Conservation (phyloP, 2,113 vertebrate genomes). For the Tupaia chinensis region DNA sequence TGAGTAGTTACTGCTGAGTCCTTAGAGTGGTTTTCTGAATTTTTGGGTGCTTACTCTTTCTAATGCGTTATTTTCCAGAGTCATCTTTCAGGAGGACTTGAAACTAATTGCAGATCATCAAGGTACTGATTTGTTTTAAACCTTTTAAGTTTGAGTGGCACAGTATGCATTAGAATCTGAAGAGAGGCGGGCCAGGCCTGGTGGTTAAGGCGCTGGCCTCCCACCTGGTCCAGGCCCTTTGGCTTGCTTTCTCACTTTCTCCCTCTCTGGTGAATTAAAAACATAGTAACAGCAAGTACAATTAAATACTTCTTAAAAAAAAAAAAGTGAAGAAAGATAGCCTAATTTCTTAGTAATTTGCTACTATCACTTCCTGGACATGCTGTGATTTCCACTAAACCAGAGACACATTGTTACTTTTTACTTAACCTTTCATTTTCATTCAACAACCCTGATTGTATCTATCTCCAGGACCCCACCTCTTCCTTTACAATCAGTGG, state of each 20-base stretch:
- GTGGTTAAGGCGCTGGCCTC: too few species aligned
- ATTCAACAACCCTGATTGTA: not conserved
- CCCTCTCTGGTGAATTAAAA: too few species aligned
- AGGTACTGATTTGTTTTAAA: conserved; percentile 74
- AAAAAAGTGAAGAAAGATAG: not conserved
- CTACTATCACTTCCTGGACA: not conserved
- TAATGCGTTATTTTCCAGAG: conserved; percentile 50
- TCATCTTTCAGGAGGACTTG: conserved; percentile 68
- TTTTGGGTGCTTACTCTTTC: not conserved
- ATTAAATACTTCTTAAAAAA: too few species aligned
- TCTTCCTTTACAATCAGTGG: not conserved
- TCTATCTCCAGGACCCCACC: not conserved
- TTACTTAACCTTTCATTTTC: not conserved
- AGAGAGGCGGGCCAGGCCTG: not conserved
- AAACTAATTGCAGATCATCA: conserved; percentile 65
- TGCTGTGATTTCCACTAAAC: not conserved
- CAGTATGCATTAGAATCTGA: not conserved
- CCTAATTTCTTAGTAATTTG: not conserved
- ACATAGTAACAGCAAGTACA: too few species aligned
- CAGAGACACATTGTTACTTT: not conserved
- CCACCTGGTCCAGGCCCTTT: too few species aligned
- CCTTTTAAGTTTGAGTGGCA: not conserved
- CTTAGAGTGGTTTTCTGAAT: not conserved
- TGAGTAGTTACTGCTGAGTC: not conserved
- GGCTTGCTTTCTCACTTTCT: too few species aligned